Conservation (phyloP, 1,140 invertebrate genomes). For the Limonius californicus region DNA sequence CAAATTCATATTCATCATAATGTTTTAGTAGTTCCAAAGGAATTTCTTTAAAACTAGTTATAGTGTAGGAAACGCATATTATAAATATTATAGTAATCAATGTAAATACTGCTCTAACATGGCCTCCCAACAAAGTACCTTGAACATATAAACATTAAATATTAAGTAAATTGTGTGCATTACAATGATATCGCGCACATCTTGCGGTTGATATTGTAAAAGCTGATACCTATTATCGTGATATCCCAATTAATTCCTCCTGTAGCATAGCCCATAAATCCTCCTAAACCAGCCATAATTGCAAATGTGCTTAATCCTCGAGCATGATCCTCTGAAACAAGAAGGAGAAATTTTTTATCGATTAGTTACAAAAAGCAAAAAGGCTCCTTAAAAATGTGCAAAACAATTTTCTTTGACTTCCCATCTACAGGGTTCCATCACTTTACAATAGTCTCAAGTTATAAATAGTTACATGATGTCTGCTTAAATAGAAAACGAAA, state of each 20-base stretch:
- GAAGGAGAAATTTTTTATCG: constrained; percentile 35
- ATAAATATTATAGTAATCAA: constrained; percentile 85
- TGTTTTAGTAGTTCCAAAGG: constrained; percentile 61
- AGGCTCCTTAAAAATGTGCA: no score
- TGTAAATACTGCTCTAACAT: constrained; percentile 86
- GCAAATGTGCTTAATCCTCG: constrained; percentile 92
- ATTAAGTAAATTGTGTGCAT: no score
- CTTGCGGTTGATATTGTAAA: background rate
- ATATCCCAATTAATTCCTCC: constrained; percentile 92
- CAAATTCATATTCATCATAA: background rate
- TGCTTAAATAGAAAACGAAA: no score
- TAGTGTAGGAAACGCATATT: constrained; percentile 71
- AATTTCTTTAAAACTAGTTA: constrained; percentile 86
- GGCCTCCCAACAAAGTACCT: constrained; percentile 76
- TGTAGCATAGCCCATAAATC: constrained; percentile 88
- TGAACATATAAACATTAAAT: no score
- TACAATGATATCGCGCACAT: no score
- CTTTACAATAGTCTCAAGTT: no score
- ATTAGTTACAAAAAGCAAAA: constrained; percentile 12
- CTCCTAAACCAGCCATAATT: constrained; percentile 93
- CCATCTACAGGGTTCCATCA: no score
- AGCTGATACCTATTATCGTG: constrained; percentile 65
- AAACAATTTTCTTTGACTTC: no score
- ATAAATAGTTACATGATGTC: no score
- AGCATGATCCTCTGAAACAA: constrained; percentile 77